phyloP scores from a whole-genome alignment of 2,797 vertebrate species.

The Myotis myotis region DNA sequence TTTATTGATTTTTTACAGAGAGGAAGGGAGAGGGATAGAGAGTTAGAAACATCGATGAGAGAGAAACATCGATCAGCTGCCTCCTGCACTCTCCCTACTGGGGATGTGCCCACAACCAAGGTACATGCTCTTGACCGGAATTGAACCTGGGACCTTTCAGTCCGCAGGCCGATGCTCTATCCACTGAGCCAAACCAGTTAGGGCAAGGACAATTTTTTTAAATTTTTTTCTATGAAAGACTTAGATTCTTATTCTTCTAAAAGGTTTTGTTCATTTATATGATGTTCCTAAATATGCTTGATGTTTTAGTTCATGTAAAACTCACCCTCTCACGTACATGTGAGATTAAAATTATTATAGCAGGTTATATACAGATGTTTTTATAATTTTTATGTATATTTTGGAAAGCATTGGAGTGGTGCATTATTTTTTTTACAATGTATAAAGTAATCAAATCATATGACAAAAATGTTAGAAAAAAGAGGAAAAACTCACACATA shows the following conservation, averaged over 20 bases:
- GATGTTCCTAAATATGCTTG: not conserved
- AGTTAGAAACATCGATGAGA: too few relatives aligned
- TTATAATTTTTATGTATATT: not conserved
- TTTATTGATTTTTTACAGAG: too few relatives aligned
- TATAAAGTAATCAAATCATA: not conserved
- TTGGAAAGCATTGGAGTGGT: not conserved
- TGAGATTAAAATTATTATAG: not conserved
- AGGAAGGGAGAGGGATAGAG: too few relatives aligned
- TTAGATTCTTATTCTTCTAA: slow-evolving; percentile 32
- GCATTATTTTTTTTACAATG: not conserved
- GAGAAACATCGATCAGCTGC: too few relatives aligned
- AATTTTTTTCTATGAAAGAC: slow-evolving; percentile 7
- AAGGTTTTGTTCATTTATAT: slow-evolving; percentile 29
- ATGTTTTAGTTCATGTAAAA: not conserved
- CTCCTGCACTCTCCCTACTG: too few relatives aligned
- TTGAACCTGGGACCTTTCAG: too few relatives aligned
- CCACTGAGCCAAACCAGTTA: too few relatives aligned
- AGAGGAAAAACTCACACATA: not conserved
- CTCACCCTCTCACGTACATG: not conserved
- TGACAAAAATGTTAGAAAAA: slow-evolving; percentile 6
- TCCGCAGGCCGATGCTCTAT: too few relatives aligned
- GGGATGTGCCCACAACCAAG: too few relatives aligned
- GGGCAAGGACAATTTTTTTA: slow-evolving; percentile 14
- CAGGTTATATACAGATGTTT: not conserved
- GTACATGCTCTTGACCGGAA: too few relatives aligned